These are phyloP conservation scores for Baronia brevicornis DNA, from an alignment of 2,888 invertebrate genomes.

Conservation along the genomic window DNA sequence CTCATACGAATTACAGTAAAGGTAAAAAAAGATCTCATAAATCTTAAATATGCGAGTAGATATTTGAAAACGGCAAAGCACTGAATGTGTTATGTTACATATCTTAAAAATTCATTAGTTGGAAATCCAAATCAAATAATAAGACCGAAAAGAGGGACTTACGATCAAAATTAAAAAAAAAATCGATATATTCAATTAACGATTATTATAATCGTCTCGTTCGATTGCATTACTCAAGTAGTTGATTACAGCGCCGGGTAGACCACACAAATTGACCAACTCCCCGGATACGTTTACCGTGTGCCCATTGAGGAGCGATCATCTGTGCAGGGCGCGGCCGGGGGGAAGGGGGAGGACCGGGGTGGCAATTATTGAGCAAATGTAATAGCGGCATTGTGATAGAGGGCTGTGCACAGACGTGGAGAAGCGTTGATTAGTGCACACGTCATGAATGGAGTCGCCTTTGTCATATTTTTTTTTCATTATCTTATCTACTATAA, in stretches of 20 bases:
- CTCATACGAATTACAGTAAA: too few relatives aligned
- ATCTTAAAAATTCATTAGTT: too few relatives aligned
- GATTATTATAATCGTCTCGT: background rate
- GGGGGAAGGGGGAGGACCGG: constrained; percentile 25
- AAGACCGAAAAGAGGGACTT: too few relatives aligned
- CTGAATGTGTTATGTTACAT: too few relatives aligned
- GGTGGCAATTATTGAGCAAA: constrained; percentile 70
- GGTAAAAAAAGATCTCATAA: too few relatives aligned
- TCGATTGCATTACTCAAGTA: constrained; percentile 9
- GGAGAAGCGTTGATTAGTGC: constrained; percentile 63
- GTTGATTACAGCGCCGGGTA: constrained; percentile 16
- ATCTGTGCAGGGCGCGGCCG: constrained; percentile 22
- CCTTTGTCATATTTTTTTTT: constrained; percentile 5
- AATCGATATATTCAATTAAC: constrained; percentile 3
- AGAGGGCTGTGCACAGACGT: constrained; percentile 56
- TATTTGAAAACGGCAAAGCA: too few relatives aligned
- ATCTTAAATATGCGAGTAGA: too few relatives aligned
- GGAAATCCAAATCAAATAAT: too few relatives aligned
- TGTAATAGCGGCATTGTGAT: constrained; percentile 73
- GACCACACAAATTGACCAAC: constrained; percentile 25
- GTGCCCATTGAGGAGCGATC: constrained; percentile 26
- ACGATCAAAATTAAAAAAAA: background rate
- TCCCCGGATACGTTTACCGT: constrained; percentile 21
- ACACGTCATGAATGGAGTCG: constrained; percentile 36
- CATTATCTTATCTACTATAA: too few relatives aligned